These are phyloP conservation scores for Cichladusa arquata DNA, from an alignment of 2,113 vertebrate genomes.

Conservation along the genomic window DNA sequence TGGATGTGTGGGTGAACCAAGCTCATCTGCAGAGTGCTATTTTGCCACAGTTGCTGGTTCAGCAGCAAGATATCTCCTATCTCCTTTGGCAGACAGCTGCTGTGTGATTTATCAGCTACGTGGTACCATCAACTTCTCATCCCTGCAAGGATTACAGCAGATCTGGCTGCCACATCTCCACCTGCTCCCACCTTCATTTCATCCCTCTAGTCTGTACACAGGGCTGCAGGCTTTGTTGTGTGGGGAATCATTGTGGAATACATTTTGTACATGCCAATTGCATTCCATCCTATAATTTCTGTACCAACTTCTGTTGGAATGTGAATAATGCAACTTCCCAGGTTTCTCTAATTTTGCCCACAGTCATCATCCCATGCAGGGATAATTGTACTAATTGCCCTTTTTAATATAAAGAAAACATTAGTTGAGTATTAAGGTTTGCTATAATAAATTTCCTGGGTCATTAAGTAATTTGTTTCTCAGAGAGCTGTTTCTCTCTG, in stretches of 20 bases:
- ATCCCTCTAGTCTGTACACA: background rate
- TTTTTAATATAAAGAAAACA: background rate
- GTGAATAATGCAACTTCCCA: background rate
- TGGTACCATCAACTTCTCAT: accelerated
- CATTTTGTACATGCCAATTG: background rate
- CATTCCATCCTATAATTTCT: background rate
- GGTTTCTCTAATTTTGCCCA: background rate
- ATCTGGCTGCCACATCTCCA: background rate
- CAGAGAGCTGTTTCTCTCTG: background rate
- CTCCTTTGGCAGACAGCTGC: background rate
- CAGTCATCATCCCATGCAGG: background rate
- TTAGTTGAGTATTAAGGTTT: background rate
- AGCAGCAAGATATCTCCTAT: background rate
- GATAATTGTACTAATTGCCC: background rate
- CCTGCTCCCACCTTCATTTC: background rate
- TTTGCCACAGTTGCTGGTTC: background rate
- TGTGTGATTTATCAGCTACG: background rate
- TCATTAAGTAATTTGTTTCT: background rate
- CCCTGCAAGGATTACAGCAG: background rate
- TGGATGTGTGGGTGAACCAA: background rate
- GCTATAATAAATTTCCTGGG: background rate
- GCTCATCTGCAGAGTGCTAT: background rate
- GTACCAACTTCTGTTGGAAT: background rate
- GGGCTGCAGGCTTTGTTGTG: background rate
- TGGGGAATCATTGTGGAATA: background rate